phyloP scores from a whole-genome alignment of 2,888 invertebrate species.

The Agonopterix alstromeriana region DNA sequence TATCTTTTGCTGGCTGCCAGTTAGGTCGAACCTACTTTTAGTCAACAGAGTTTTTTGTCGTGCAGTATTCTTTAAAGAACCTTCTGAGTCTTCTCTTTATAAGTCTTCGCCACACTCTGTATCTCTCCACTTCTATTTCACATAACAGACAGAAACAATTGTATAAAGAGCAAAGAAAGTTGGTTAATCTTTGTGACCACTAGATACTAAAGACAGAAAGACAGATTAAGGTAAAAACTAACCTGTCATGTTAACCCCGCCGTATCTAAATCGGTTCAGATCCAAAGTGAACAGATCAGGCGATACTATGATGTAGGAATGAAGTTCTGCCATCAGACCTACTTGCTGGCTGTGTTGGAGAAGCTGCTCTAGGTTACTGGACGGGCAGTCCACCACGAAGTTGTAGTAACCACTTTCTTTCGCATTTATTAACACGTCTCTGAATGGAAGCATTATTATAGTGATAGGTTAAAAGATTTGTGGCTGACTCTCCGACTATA shows the following conservation, averaged over 20 bases:
- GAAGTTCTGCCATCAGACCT: slow-evolving; percentile 86
- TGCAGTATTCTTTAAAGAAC: too few species aligned
- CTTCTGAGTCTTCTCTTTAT: too few species aligned
- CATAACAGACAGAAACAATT: too few species aligned
- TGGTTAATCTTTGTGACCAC: too few species aligned
- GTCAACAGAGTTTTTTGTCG: too few species aligned
- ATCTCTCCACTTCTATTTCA: too few species aligned
- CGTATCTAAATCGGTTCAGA: slow-evolving; percentile 84
- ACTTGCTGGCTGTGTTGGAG: slow-evolving; percentile 87
- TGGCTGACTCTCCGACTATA: too few species aligned
- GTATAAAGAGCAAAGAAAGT: too few species aligned
- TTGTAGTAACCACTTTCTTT: slow-evolving; percentile 81
- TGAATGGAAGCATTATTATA: slow-evolving; percentile 39
- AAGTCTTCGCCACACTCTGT: too few species aligned
- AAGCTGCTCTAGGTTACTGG: slow-evolving; percentile 59
- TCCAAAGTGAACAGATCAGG: slow-evolving; percentile 89
- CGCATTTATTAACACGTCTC: slow-evolving; percentile 82
- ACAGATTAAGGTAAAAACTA: slow-evolving; percentile 8
- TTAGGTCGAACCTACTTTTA: too few species aligned
- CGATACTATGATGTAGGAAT: slow-evolving; percentile 86
- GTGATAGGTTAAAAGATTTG: background rate
- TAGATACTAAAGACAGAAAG: background rate
- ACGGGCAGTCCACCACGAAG: slow-evolving; percentile 86
- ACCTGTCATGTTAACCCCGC: slow-evolving; percentile 91
- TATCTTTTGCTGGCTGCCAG: too few species aligned